Evolutionary conservation across 2,888 invertebrate species (phyloP).

Genomic region (Sthenelais limicola): DNA sequence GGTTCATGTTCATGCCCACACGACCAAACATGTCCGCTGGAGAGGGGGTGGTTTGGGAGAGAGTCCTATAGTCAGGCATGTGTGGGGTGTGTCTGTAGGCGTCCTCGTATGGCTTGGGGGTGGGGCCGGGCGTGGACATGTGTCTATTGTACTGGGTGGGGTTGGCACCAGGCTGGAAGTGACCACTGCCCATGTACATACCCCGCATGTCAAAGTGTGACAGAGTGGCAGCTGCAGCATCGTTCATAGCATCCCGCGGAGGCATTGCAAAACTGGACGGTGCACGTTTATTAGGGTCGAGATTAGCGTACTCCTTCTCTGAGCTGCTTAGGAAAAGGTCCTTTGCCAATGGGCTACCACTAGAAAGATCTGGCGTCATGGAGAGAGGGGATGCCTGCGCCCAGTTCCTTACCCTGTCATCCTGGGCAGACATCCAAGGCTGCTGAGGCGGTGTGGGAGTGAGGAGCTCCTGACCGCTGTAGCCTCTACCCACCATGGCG

Average conservation of each 20-base stretch:
- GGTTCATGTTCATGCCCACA: slow-evolving; percentile 62
- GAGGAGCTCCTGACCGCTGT: slow-evolving; percentile 34
- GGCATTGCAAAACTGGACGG: slow-evolving; percentile 20
- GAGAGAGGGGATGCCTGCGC: slow-evolving; percentile 47
- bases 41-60: slow-evolving; percentile 58
- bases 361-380: slow-evolving; percentile 43
- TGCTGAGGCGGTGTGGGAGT: slow-evolving; percentile 31
- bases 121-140: slow-evolving; percentile 29
- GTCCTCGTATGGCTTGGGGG: slow-evolving; percentile 68
- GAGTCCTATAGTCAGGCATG: slow-evolving; percentile 63
- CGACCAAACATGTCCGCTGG: slow-evolving; percentile 61
- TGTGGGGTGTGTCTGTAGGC: slow-evolving; percentile 56
- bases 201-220: slow-evolving; percentile 43
- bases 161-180: slow-evolving; percentile 46
- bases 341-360: slow-evolving; percentile 32
- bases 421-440: slow-evolving; percentile 44
- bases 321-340: slow-evolving; percentile 34
- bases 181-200: slow-evolving; percentile 46
- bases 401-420: slow-evolving; percentile 49
- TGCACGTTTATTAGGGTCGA: slow-evolving; percentile 25
- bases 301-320: slow-evolving; percentile 42
- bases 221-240: slow-evolving; percentile 26
- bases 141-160: slow-evolving; percentile 26
- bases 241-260: slow-evolving; percentile 24
- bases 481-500: slow-evolving; percentile 35